Percentiles rank a stretch among this genome's conserved stretches.
Conservation (phyloP, 2,797 vertebrate species). For the Enteromius afrohamiltoni region DNA sequence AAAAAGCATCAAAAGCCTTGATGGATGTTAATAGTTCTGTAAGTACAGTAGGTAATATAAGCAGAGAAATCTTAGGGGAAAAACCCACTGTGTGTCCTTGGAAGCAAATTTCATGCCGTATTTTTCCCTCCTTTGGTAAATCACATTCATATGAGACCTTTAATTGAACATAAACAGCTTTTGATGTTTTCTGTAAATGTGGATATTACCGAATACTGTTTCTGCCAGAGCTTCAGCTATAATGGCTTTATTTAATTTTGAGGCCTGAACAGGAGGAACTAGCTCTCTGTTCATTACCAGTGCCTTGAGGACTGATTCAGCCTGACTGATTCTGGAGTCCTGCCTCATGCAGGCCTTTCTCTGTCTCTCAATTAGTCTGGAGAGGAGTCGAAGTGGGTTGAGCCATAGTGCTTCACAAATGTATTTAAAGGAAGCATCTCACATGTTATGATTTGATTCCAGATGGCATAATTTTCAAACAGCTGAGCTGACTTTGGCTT, state of each 20-base stretch:
- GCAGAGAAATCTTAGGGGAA: background rate
- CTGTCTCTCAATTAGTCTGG: conserved; percentile 36
- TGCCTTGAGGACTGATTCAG: conserved; percentile 53
- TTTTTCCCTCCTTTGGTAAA: background rate
- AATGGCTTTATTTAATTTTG: conserved; percentile 48
- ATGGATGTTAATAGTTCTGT: background rate
- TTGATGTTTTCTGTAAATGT: conserved; percentile 37
- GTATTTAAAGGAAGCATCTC: conserved; percentile 40
- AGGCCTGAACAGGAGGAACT: conserved; percentile 41
- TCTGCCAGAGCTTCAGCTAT: conserved; percentile 32
- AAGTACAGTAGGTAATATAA: background rate
- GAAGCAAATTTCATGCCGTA: conserved; percentile 13
- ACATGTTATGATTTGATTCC: conserved; percentile 16
- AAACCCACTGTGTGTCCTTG: background rate
- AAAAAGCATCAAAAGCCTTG: background rate
- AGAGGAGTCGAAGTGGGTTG: conserved; percentile 41
- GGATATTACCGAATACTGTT: conserved; percentile 17
- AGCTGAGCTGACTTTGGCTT: conserved; percentile 1
- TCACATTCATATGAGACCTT: background rate
- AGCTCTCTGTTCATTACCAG: conserved; percentile 39
- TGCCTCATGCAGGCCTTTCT: conserved; percentile 24
- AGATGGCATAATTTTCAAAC: background rate
- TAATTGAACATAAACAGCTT: conserved; percentile 44
- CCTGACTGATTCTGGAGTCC: conserved; percentile 24
- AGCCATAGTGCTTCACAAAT: conserved; percentile 51